Base-by-base conservation (phyloP, 2,888 invertebrate species). In the Plemyria rubiginata region DNA sequence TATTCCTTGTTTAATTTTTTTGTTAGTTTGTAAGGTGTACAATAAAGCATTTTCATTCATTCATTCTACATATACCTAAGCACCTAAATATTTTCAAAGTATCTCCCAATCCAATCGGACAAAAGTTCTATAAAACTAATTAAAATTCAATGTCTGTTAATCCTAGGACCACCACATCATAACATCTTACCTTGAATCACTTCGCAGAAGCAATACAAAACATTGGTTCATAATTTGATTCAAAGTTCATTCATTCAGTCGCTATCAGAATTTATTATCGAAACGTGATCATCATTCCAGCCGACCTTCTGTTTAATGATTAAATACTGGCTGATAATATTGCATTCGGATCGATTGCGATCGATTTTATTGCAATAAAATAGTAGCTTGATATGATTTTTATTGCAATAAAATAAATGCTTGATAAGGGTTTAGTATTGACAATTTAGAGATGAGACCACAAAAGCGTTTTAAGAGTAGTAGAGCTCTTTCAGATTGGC, bases 281-380 rank as follows among this genome's bases (percentile, higher is more conserved):
- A 40, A 62, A 63, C 65, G 62, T 67, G 55, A 65, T 63, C 62
- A 43, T 65, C 53, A 51, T 54, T 43, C 13, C 32, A 64, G 46
- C 54, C 61, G 59, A 64, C 63, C 67, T 67, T 62, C 59, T 52
- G 54, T 61, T 32, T 52, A 51, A 50, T 58, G 49, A 56, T 51
- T 59, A 58, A 60, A 62, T 38, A 49, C 29, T 49, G n/a, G 9
- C 49, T 49, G 29, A n/a, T 15, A 1, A 9, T 45, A 45, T 43
- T 45, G 16, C 45, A 49, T 32, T 32, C 12, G 11, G 32, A 49
- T 49, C 49, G 36, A 29, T 36, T 48, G 59, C 36, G 45, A 63
- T 51, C 51, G 13, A 43, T 43, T 29, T 41, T 54, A 32, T 54
- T 54, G 43, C 13, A 43, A 43, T 43, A 15, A 4, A n/a, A 41